These are phyloP conservation scores for Hippopotamus amphibius DNA, from an alignment of 2,113 vertebrate genomes.

Conservation along the genomic window DNA sequence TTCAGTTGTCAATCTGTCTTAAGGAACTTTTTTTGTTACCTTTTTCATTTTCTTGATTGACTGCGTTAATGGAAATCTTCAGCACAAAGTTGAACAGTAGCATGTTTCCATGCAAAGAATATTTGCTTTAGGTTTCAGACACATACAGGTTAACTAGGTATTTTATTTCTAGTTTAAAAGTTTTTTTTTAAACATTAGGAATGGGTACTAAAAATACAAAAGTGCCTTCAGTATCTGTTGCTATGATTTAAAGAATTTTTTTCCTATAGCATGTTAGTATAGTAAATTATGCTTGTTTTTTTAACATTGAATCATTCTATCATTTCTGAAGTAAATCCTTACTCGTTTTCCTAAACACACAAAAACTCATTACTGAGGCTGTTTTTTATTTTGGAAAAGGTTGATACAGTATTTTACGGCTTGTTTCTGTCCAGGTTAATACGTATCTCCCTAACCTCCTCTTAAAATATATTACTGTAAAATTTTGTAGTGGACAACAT, in stretches of 20 bases:
- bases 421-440: constrained; percentile 28
- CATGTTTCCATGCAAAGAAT: neutral
- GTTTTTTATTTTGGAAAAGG: constrained; percentile 40
- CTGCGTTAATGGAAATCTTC: neutral
- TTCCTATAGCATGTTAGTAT: neutral
- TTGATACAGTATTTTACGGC: neutral
- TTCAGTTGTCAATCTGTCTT: neutral
- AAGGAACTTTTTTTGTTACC: neutral
- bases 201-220: neutral
- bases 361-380: constrained; percentile 40
- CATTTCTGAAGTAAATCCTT: neutral
- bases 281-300: constrained; percentile 3
- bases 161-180: constrained; percentile 17
- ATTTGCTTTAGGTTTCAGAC: neutral
- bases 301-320: neutral
- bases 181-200: neutral
- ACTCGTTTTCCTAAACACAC: neutral
- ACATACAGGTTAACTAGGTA: neutral
- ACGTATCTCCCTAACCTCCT: neutral
- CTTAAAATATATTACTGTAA: constrained; percentile 39
- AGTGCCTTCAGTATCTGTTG: neutral
- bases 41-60: neutral
- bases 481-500: neutral
- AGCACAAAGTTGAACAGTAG: neutral
- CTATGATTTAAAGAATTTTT: constrained; percentile 6